Base-by-base conservation (phyloP, 2,113 vertebrate species). In the Orthonyx spaldingii region DNA sequence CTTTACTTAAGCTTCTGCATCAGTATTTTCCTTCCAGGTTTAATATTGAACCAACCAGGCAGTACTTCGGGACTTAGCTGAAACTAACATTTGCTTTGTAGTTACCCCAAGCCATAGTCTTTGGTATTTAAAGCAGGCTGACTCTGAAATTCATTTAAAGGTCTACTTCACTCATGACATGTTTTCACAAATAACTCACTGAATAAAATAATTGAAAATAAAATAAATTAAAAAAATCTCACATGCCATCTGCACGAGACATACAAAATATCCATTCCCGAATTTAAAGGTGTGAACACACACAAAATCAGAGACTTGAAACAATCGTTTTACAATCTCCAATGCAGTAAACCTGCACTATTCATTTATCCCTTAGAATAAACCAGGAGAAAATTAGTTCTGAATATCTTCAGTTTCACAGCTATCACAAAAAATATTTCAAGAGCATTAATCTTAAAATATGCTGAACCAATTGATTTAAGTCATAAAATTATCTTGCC, bases 41-140 rank as follows among this genome's bases (percentile, higher is more conserved):
- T 47, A 65, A 68, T 39, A 75, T 5, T 65, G 65, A 88, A 69
- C 21, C 26, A 80, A 55, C 4, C 55, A 92, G 59, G 55, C 76
- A 84, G 63, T 56, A 65, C 20, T 82, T 26, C 53, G 20, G 46
- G 82, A 90, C 12, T 55, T 37, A 42, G 55, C 44, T 66, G 44
- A 50, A 92, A 55, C 79, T 88, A 95, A 78, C 50, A 96, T 97
- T 95, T 94, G 16, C 53, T 94, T 94, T 89, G 41, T 33, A 47
- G 44, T 89, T 82, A 89, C 57, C 87, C 75, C 72, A 89, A 94
- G 75, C 72, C 28, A 96, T 13, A 59, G 24, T 5, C 32, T 89
- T 93, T 96, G 90, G 46, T 92, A 96, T 97, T 97, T 96, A 94
- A 91, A 96, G 78, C 17, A 86, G 68, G 41, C 52, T 90, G 69